These are phyloP conservation scores for Helarctos malayanus DNA, from an alignment of 2,797 vertebrate genomes.

Conservation along the genomic window DNA sequence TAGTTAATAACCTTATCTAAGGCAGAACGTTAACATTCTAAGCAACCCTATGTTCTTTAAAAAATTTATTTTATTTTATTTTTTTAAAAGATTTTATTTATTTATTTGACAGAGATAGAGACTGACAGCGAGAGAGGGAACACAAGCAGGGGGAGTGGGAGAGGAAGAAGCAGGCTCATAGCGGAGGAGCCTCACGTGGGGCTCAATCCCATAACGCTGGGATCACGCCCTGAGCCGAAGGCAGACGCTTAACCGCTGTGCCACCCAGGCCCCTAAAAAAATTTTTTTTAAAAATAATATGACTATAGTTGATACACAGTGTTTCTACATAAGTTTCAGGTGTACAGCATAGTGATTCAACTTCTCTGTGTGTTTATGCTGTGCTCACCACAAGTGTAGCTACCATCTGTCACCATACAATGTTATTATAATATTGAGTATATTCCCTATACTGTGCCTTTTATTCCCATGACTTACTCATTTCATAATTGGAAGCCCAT, in stretches of 20 bases:
- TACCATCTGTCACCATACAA: background rate
- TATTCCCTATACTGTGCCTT: background rate
- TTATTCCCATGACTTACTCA: background rate
- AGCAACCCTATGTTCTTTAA: background rate
- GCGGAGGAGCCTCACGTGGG: too few species aligned
- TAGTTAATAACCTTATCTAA: constrained; percentile 21
- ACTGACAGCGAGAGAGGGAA: too few species aligned
- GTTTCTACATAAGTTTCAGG: background rate
- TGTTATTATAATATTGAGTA: background rate
- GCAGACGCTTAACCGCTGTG: too few species aligned
- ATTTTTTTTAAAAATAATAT: background rate
- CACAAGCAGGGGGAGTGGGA: too few species aligned
- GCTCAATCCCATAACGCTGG: too few species aligned
- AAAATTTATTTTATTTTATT: background rate
- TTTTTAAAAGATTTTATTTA: background rate
- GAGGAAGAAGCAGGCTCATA: too few species aligned
- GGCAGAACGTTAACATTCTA: constrained; percentile 49
- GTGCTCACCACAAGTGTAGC: background rate
- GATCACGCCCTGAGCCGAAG: too few species aligned
- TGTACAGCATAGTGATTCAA: background rate
- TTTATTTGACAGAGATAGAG: too few species aligned
- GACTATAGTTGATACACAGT: background rate
- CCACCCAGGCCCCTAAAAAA: too few species aligned
- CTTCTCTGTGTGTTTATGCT: background rate
- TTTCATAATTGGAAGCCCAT: background rate